Conservation (phyloP, 2,888 invertebrate genomes). For the Dolomedes plantarius region DNA sequence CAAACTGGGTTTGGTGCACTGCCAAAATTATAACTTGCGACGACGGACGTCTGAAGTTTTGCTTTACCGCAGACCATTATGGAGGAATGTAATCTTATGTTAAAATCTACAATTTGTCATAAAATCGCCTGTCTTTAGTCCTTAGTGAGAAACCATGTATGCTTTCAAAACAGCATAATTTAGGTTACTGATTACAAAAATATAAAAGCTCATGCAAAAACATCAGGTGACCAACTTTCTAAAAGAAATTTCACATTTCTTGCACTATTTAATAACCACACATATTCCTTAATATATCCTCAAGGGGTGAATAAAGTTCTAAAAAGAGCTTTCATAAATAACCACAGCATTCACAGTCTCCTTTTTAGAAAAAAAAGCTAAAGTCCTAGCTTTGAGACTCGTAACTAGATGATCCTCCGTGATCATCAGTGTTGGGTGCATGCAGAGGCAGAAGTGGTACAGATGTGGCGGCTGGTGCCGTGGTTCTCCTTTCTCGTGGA, state of each 20-base stretch:
- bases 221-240: too few species aligned
- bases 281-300: not conserved
- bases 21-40: too few species aligned
- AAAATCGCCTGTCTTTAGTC: too few species aligned
- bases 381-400: constrained; percentile 70
- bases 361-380: not conserved
- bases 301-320: constrained; percentile 14
- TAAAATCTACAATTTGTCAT: too few species aligned
- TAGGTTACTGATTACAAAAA: too few species aligned
- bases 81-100: too few species aligned
- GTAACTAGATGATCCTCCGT: constrained; percentile 70
- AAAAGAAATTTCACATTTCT: not conserved
- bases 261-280: not conserved
- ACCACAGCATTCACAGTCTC: not conserved
- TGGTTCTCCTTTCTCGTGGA: constrained; percentile 64
- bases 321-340: constrained; percentile 10
- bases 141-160: too few species aligned
- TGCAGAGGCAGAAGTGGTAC: constrained; percentile 59
- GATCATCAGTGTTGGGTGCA: constrained; percentile 43
- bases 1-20: too few species aligned
- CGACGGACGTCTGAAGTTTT: too few species aligned
- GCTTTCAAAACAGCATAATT: too few species aligned
- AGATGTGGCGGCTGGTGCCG: constrained; percentile 57
- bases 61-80: too few species aligned
- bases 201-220: too few species aligned